These are phyloP conservation scores for Melopsittacus undulatus DNA, from an alignment of 2,797 vertebrate genomes.

Conservation along the genomic window DNA sequence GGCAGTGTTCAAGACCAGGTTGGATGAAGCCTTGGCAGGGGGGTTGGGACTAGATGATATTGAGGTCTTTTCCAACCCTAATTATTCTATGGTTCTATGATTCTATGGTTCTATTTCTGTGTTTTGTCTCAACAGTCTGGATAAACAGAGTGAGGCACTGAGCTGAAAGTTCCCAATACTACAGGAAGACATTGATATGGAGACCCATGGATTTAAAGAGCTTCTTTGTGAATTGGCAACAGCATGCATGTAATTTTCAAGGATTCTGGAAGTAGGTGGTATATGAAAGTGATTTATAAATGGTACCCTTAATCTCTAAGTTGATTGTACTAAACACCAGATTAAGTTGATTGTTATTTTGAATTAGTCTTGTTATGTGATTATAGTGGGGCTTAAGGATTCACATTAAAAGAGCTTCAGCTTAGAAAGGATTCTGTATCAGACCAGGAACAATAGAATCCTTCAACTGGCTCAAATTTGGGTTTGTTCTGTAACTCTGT, in stretches of 20 bases:
- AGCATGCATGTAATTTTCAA: not conserved
- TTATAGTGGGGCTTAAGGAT: not conserved
- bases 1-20: no score
- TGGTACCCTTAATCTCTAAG: slow-evolving; percentile 6
- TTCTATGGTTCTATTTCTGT: not conserved
- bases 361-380: slow-evolving; percentile 58
- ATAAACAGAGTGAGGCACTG: not conserved
- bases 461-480: not conserved
- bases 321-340: slow-evolving; percentile 43
- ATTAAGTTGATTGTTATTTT: slow-evolving; percentile 49
- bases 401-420: slow-evolving; percentile 3
- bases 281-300: slow-evolving; percentile 27
- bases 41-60: no score
- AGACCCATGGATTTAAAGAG: not conserved
- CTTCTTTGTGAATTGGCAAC: not conserved
- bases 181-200: not conserved
- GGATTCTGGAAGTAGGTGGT: not conserved
- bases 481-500: not conserved
- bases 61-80: no score
- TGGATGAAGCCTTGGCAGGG: no score
- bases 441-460: not conserved
- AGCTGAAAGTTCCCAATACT: not conserved
- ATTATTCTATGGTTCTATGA: no score
- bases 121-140: not conserved
- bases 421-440: not conserved